Percentiles rank a stretch among this genome's conserved stretches.
Evolutionary conservation across 2,888 invertebrate genomes (phyloP).

Genomic region (Rosalia funebris): DNA sequence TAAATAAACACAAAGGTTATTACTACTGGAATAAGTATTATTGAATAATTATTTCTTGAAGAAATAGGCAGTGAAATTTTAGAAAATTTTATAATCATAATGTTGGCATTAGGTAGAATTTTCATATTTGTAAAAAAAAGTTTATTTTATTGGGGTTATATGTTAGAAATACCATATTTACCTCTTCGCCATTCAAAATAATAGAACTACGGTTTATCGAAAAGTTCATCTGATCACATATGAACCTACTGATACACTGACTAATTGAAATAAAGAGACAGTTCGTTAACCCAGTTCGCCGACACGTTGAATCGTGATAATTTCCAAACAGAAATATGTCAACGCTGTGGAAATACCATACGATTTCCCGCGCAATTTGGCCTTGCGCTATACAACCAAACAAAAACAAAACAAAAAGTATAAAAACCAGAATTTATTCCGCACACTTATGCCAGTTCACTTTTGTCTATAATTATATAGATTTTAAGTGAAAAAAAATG

Average conservation of each 20-base stretch:
- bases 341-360: background rate
- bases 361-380: constrained; percentile 18
- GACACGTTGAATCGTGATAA: constrained; percentile 6
- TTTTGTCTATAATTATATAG: constrained; percentile 42
- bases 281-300: constrained; percentile 14
- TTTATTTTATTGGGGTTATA: too few relatives aligned
- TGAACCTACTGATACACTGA: background rate
- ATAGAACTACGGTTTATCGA: too few relatives aligned
- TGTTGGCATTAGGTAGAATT: too few relatives aligned
- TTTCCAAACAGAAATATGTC: constrained; percentile 24
- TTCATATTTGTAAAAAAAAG: too few relatives aligned
- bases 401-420: constrained; percentile 38
- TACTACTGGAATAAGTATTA: too few relatives aligned
- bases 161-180: too few relatives aligned
- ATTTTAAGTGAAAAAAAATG: constrained; percentile 37
- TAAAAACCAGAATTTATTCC: constrained; percentile 33
- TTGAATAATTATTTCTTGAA: too few relatives aligned
- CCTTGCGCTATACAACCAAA: constrained; percentile 32
- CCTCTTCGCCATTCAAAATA: too few relatives aligned
- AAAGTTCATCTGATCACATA: too few relatives aligned
- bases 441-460: constrained; percentile 30
- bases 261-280: background rate
- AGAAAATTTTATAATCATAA: too few relatives aligned
- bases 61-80: too few relatives aligned
- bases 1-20: too few relatives aligned